A percentile compares a stretch with the other conserved stretches of the same genome.
phyloP scores from a whole-genome alignment of 1,140 invertebrate species.

The Drosophila carrolli region DNA sequence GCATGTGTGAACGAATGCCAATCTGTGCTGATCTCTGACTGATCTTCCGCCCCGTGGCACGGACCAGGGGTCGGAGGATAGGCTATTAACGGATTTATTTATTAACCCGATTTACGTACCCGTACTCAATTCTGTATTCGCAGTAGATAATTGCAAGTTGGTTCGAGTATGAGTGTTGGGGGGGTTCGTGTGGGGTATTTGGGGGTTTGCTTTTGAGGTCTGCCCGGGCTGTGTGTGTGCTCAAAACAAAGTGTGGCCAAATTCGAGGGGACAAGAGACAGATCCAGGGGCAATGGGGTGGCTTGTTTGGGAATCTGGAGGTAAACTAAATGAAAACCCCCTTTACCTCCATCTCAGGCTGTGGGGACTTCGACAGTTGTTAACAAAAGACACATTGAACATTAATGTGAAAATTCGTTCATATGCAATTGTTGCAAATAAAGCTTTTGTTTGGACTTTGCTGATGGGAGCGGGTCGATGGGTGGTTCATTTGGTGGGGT shows the following conservation, averaged over 20 bases:
- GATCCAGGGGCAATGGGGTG: constrained; percentile 19
- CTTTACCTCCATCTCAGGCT: constrained; percentile 17
- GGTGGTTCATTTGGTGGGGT: constrained; percentile 41
- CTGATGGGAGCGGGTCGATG: constrained; percentile 28
- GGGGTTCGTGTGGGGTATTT: neutral
- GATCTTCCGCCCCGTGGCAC: neutral
- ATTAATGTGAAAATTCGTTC: constrained; percentile 49
- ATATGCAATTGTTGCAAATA: constrained; percentile 50
- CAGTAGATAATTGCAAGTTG: neutral
- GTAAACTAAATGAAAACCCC: constrained; percentile 29
- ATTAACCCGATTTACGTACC: neutral
- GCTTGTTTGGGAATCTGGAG: neutral
- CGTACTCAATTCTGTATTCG: constrained; percentile 25
- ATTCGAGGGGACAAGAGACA: constrained; percentile 17
- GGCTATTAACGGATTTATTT: constrained; percentile 1
- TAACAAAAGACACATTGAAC: constrained; percentile 56
- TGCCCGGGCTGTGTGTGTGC: neutral
- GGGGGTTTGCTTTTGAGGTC: neutral
- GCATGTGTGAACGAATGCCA: constrained; percentile 39
- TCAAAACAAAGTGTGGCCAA: constrained; percentile 23
- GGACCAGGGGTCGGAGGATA: neutral
- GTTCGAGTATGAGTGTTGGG: neutral
- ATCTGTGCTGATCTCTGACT: constrained; percentile 36
- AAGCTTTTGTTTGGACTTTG: constrained; percentile 41
- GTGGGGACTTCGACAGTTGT: constrained; percentile 32